These are phyloP conservation scores for Machimus rusticus DNA, from an alignment of 2,888 invertebrate species.

Conservation along the genomic window DNA sequence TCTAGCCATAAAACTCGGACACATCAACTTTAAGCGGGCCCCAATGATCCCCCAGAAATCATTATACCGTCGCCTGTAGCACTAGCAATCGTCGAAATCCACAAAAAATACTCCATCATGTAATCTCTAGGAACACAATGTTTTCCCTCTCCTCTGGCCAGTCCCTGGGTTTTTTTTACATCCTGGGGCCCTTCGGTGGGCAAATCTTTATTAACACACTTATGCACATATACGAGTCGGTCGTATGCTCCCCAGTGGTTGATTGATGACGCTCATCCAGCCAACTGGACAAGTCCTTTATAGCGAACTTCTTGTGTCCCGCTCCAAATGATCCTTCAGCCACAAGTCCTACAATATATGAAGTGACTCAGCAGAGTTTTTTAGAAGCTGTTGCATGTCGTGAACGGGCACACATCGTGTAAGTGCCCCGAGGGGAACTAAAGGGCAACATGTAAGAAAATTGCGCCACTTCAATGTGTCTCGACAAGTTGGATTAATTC, in stretches of 20 bases:
- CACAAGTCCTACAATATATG: constrained; percentile 21
- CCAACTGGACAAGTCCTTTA: constrained; percentile 28
- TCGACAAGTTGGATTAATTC: neutral
- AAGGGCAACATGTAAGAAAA: neutral
- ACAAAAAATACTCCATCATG: constrained; percentile 18
- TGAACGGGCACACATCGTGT: neutral
- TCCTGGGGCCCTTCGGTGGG: neutral
- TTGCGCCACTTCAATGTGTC: neutral
- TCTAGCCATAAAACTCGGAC: neutral
- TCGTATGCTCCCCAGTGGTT: neutral
- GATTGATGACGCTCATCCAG: constrained; percentile 5
- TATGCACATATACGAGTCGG: neutral
- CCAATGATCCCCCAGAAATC: constrained; percentile 8
- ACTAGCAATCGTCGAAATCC: neutral
- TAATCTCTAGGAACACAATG: constrained; percentile 18
- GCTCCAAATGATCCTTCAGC: constrained; percentile 6
- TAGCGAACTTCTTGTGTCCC: neutral
- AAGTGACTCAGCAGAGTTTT: constrained; percentile 4
- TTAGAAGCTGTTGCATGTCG: constrained; percentile 16
- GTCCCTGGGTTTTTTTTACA: neutral
- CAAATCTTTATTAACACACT: constrained; percentile 27
- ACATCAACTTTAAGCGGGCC: constrained; percentile 5
- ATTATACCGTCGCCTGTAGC: constrained; percentile 6
- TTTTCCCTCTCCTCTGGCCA: neutral
- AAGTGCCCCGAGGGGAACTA: neutral